Percentiles rank a stretch among this genome's conserved stretches.
These are phyloP conservation scores for Fukomys damarensis DNA, from an alignment of 2,113 vertebrate genomes.

Conservation along the genomic window DNA sequence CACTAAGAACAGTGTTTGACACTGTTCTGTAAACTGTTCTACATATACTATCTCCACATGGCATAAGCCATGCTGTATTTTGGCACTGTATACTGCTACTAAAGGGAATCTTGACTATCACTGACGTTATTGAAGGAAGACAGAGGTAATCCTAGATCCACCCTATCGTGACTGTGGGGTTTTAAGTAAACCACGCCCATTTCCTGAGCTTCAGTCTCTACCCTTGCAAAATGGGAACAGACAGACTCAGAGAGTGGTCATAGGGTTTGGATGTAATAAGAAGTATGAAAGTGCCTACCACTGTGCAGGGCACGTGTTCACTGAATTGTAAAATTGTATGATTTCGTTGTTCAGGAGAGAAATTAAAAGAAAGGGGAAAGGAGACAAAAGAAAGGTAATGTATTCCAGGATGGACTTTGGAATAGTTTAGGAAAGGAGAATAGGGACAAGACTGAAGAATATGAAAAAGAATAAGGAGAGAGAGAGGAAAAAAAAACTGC, in stretches of 20 bases:
- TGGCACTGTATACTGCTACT: accelerated
- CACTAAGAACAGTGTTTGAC: not conserved
- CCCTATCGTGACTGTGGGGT: not conserved
- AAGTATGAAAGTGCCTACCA: too few species aligned
- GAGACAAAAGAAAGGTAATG: not conserved
- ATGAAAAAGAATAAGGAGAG: not conserved
- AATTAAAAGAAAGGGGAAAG: not conserved
- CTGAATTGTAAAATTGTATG: not conserved
- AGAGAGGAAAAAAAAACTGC: not conserved
- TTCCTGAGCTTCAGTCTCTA: not conserved
- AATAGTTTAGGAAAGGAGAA: not conserved
- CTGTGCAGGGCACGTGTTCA: not conserved
- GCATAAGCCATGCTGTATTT: accelerated
- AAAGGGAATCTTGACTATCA: not conserved
- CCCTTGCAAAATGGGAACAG: not conserved
- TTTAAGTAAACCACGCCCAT: not conserved
- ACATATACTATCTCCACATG: accelerated
- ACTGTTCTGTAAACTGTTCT: accelerated
- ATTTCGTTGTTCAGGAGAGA: not conserved
- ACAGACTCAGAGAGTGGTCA: not conserved
- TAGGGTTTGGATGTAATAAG: too few species aligned
- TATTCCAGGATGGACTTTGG: not conserved
- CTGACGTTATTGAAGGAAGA: not conserved
- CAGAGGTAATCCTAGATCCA: not conserved
- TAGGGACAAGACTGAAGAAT: not conserved